phyloP scores from a whole-genome alignment of 2,113 vertebrate genomes.

The Monarcha castaneiventris region DNA sequence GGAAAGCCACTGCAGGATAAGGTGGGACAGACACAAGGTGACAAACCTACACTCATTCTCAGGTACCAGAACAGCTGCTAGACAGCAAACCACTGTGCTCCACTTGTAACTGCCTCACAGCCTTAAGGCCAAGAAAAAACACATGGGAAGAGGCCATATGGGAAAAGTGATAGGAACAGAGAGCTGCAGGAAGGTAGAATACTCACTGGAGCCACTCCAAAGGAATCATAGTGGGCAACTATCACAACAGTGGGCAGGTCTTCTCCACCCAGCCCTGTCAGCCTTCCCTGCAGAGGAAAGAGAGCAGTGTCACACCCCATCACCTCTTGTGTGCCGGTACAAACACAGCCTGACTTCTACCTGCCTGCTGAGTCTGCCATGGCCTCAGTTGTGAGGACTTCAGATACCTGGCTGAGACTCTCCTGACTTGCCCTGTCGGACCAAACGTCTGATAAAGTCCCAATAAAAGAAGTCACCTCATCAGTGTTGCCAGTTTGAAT shows the following conservation, averaged over 20 bases:
- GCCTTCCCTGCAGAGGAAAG: slow-evolving; percentile 79
- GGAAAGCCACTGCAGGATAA: slow-evolving; percentile 85
- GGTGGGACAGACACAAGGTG: background rate
- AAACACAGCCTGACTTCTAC: background rate
- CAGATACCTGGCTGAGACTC: background rate
- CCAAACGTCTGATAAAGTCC: background rate
- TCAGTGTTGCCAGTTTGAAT: background rate
- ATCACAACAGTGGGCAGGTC: slow-evolving; percentile 94
- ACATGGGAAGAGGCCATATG: background rate
- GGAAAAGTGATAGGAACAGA: background rate
- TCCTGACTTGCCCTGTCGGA: background rate
- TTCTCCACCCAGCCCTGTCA: slow-evolving; percentile 93
- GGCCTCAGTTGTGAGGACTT: background rate
- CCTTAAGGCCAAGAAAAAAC: background rate
- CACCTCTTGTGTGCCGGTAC: background rate
- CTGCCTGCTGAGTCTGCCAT: background rate
- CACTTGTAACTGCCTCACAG: background rate
- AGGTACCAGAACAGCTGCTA: background rate
- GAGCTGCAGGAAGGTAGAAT: background rate
- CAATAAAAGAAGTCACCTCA: background rate
- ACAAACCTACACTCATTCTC: background rate
- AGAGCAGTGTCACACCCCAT: background rate
- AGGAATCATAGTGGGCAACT: slow-evolving; percentile 96
- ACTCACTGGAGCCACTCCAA: slow-evolving; percentile 92
- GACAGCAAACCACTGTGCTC: background rate